These are phyloP conservation scores for Blera fallax DNA, from an alignment of 2,888 invertebrate genomes.

Conservation along the genomic window DNA sequence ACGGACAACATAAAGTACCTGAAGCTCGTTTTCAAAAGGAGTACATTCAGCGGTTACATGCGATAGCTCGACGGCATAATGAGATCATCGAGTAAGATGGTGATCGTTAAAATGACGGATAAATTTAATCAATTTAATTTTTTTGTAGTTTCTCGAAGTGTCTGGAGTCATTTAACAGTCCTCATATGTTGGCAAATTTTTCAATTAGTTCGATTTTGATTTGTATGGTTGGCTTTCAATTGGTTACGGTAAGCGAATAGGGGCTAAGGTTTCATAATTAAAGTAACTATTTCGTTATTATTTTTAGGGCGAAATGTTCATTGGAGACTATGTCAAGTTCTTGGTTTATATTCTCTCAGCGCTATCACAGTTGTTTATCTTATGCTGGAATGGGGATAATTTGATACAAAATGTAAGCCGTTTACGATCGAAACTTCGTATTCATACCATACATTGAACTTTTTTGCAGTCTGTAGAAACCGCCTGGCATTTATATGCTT, in stretches of 20 bases:
- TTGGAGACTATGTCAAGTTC: conserved; percentile 80
- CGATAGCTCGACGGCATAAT: conserved; percentile 77
- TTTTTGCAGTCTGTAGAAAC: conserved; percentile 76
- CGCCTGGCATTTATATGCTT: conserved; percentile 77
- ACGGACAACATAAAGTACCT: conserved; percentile 16
- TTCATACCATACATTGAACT: neutral
- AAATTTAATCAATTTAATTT: neutral
- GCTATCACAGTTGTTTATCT: conserved; percentile 78
- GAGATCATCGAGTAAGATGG: conserved; percentile 77
- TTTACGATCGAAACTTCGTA: neutral
- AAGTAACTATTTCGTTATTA: neutral
- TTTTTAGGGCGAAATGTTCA: conserved; percentile 77
- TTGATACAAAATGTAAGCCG: conserved; percentile 79
- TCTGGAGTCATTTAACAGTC: conserved; percentile 80
- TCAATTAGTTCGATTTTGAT: conserved; percentile 80
- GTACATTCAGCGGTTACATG: conserved; percentile 73
- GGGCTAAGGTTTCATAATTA: neutral
- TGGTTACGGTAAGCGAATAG: conserved; percentile 77
- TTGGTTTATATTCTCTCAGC: conserved; percentile 80
- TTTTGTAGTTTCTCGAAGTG: conserved; percentile 76
- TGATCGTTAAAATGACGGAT: neutral
- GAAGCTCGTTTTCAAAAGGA: conserved; percentile 64
- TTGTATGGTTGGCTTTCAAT: conserved; percentile 81
- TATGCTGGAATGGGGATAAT: conserved; percentile 80
- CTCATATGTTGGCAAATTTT: conserved; percentile 79